Base-by-base conservation (phyloP, 2,113 vertebrate genomes). In the Elaphurus davidianus region DNA sequence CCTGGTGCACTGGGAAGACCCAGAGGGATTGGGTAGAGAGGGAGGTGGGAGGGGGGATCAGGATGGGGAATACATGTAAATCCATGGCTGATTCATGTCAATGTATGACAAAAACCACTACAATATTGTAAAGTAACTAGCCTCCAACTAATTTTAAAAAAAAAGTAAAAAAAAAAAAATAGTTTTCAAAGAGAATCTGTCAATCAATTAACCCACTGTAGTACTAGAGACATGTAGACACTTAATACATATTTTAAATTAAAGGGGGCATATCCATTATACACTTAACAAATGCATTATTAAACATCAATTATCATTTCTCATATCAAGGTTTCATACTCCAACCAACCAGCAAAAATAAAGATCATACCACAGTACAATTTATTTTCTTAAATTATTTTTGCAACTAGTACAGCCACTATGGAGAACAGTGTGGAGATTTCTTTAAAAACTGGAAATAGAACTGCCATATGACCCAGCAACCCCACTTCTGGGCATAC, bases 261-360 rank as follows among this genome's bases (percentile, higher is more conserved):
- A 95, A 95, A 89, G 43, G 30, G 14, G 8, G 4, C 16, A 95
- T 95, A 67, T 64, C 17, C 14, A 50, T 54, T 92, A 83, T 17
- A 94, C 12, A 90, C 17, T 92, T 94, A 78, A 74, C 2, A 88
- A 67, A 45, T 64, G 19, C 16, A 81, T 40, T 59, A 88, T 33
- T 89, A 87, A 91, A 43, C 5, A 74, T n/a, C 52, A 87, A 54
- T 57, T 33, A 83, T 60, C 40, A 94, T 50, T 95, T 96, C 33
- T 83, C 30, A 25, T 60, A 83, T 60, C n/a, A 78, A 93, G 33
- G 25, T 83, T 78, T 95, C 71, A 67, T 23, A 97, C 55, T 57
- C 50, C 78, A 96, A 62, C 87, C 30, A 95, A 92, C 30, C 95
- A 92, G 52, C 81, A 23, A 83, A 95, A 84, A 81, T 25, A 17